phyloP scores from a whole-genome alignment of 2,113 vertebrate species.

The Carettochelys insculpta region DNA sequence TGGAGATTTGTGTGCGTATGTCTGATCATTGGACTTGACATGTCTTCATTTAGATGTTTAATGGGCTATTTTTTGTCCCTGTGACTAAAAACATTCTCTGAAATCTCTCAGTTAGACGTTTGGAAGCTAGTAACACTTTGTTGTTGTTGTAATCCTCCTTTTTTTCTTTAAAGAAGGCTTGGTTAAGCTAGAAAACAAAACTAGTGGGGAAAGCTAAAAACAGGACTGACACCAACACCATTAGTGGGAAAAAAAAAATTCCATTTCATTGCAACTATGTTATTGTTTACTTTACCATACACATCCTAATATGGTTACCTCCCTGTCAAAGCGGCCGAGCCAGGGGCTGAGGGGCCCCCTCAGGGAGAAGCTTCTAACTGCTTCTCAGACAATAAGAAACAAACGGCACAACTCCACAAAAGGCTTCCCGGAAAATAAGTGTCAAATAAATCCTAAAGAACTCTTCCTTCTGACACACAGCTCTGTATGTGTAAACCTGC shows the following conservation, averaged over 20 bases:
- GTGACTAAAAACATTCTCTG: constrained; percentile 68
- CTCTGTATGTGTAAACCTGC: constrained; percentile 69
- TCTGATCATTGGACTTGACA: constrained; percentile 50
- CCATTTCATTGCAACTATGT: constrained; percentile 95
- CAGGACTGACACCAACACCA: constrained; percentile 88
- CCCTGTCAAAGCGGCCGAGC: constrained; percentile 83
- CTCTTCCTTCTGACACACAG: constrained; percentile 69
- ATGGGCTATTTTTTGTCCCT: constrained; percentile 65
- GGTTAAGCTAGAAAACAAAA: constrained; percentile 74
- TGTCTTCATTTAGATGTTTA: constrained; percentile 69
- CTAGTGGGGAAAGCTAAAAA: constrained; percentile 79
- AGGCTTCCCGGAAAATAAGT: constrained; percentile 82
- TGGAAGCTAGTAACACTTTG: constrained; percentile 74
- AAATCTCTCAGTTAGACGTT: constrained; percentile 68
- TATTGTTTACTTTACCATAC: constrained; percentile 98
- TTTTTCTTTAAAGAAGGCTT: constrained; percentile 71
- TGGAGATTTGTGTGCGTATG: accelerated
- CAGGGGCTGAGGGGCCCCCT: constrained; percentile 83
- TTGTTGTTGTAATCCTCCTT: constrained; percentile 67
- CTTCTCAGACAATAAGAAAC: constrained; percentile 93
- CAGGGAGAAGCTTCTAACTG: constrained; percentile 85
- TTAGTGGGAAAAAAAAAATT: constrained; percentile 84
- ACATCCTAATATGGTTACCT: constrained; percentile 97
- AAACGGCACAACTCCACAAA: constrained; percentile 88
- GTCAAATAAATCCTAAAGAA: constrained; percentile 81